Conservation (phyloP, 1,140 invertebrate species). For the Aricia agestis region DNA sequence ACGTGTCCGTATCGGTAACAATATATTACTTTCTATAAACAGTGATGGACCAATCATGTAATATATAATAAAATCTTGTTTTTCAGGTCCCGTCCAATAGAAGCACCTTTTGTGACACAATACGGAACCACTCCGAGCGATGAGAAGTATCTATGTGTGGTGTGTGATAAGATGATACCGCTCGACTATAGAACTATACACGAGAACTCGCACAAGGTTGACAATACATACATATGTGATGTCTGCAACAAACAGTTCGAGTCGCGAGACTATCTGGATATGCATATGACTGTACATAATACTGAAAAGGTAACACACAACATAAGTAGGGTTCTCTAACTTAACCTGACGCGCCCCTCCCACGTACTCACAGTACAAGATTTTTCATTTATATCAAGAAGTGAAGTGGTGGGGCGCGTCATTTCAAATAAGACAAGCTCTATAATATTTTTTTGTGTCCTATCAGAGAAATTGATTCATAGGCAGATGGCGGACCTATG, state of each 20-base stretch:
- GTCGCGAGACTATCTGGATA: slow-evolving; percentile 78
- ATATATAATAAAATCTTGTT: too few relatives aligned
- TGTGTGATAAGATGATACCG: slow-evolving; percentile 78
- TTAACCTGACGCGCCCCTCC: too few relatives aligned
- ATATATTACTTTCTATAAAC: too few relatives aligned
- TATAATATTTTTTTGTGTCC: too few relatives aligned
- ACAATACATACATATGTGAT: slow-evolving; percentile 76
- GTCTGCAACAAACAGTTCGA: slow-evolving; percentile 83
- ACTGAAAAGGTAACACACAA: slow-evolving; percentile 73
- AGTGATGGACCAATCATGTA: too few relatives aligned
- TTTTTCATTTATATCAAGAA: too few relatives aligned
- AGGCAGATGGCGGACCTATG: too few relatives aligned
- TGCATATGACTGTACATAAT: slow-evolving; percentile 83
- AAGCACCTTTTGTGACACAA: slow-evolving; percentile 48
- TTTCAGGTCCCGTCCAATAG: slow-evolving; percentile 53
- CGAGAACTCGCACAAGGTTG: slow-evolving; percentile 78
- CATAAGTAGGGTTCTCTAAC: too few relatives aligned
- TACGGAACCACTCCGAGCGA: slow-evolving; percentile 35
- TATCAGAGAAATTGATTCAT: neutral
- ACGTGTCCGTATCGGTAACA: too few relatives aligned
- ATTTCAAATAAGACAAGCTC: too few relatives aligned
- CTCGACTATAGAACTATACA: slow-evolving; percentile 80
- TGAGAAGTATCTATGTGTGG: slow-evolving; percentile 63
- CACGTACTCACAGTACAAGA: too few relatives aligned
- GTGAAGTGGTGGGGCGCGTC: too few relatives aligned